These are phyloP conservation scores for Drosophila limbata DNA, from an alignment of 2,888 invertebrate genomes.

Conservation along the genomic window DNA sequence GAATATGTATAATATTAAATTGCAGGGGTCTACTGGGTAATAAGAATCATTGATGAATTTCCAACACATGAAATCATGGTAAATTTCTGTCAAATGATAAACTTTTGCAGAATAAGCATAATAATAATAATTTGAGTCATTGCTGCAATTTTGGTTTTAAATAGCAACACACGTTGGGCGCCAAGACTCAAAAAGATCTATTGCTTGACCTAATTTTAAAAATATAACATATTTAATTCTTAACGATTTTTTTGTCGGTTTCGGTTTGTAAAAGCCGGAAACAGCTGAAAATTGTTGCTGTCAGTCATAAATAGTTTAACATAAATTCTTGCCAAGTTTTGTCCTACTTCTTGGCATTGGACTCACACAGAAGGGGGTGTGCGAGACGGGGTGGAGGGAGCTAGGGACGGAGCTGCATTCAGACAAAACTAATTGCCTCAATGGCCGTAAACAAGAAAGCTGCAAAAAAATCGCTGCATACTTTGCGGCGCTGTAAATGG, in stretches of 20 bases:
- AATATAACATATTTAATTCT: background rate
- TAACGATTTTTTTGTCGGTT: conserved; percentile 2
- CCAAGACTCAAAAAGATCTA: background rate
- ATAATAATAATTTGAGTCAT: background rate
- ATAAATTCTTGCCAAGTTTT: conserved; percentile 34
- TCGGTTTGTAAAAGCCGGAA: conserved; percentile 30
- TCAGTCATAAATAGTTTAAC: conserved; percentile 49
- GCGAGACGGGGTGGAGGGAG: background rate
- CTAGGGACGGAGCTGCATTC: conserved; percentile 14
- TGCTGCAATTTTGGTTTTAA: background rate
- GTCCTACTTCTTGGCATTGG: conserved; percentile 13
- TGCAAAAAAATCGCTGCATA: conserved; percentile 49
- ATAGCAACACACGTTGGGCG: background rate
- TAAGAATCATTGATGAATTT: background rate
- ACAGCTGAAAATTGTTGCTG: conserved; percentile 17
- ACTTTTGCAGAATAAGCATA: background rate
- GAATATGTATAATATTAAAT: too few relatives aligned
- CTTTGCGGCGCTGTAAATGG: conserved; percentile 51
- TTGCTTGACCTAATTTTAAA: background rate
- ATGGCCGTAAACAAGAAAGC: conserved; percentile 57
- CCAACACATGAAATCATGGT: too few relatives aligned
- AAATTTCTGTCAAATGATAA: background rate
- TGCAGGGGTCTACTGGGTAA: too few relatives aligned
- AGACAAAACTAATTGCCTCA: conserved; percentile 73
- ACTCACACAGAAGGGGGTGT: background rate